Evolutionary conservation across 2,888 invertebrate species (phyloP), one percentile per base, ranked within the genome.

Genomic region (Callinectes sapidus): DNA sequence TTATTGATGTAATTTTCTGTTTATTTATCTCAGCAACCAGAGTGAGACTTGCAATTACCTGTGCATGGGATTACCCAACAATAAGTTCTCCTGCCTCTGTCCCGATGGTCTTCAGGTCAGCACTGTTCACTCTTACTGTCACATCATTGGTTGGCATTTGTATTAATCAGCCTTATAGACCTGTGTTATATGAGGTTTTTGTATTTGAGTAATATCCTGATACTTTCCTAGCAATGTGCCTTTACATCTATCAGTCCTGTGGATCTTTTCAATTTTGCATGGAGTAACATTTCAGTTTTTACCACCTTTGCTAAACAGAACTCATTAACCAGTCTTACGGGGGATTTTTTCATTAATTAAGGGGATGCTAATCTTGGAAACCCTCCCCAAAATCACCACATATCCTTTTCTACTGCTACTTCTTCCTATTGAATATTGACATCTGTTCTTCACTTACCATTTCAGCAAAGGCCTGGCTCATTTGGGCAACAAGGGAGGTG

Each of bases 51-150:
- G 98, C 95, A 96, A 97, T 0, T 97, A 97, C 95, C 96, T 98
- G 94, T 98, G 98, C 95, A 96, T 98, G 10, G 97, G 97, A 0
- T 96, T 97, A 16, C 98, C 98, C 0, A 96, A 96, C 32, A 96
- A 97, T 90, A 96, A 96, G 0, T 96, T 96, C 95, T 96, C 97
- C 5, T 98, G 98, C 95, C 96, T 98, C 1, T 98, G 98, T 95
- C 98, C 98, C 0, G 98, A 98, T 95, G 98, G 97, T 0, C 97
- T 97, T 96, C 95, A 89, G 88, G 87, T 94, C 86, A 95, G 89
- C 88, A 81, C 32, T 86, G 23, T 42, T 86, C 39, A 39, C 16
- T 18, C n/a, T 86, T 71, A 6, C 5, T 28, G n/a, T 28, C 13
- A 77, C 28, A 77, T 77, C 5, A 10, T 1, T 35, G 39, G 39